Conservation (phyloP, 2,113 vertebrate species). For the Chaenocephalus aceratus region DNA sequence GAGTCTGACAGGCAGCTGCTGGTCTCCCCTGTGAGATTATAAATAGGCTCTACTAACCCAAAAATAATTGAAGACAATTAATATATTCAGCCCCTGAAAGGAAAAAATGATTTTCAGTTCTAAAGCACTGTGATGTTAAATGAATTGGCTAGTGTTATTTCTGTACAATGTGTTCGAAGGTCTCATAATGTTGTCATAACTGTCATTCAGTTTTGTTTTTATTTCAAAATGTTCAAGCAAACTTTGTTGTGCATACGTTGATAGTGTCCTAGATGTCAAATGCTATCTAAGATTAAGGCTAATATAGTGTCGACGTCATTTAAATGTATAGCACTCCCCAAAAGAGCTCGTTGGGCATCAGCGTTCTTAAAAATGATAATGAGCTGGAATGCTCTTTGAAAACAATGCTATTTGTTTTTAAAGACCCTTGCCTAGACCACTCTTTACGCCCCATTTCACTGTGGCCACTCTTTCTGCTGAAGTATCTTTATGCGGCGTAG, state of each 20-base stretch:
- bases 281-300: neutral
- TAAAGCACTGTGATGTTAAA: neutral
- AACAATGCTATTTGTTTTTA: conserved; percentile 34
- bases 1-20: conserved; percentile 14
- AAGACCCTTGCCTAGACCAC: neutral
- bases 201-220: neutral
- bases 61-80: conserved; percentile 15
- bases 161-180: neutral
- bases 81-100: neutral
- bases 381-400: conserved; percentile 16
- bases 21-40: neutral
- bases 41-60: neutral
- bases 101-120: neutral
- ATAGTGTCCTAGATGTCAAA: neutral
- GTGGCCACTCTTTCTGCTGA: neutral
- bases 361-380: conserved; percentile 34
- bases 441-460: neutral
- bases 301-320: conserved; percentile 10
- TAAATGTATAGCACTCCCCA: conserved; percentile 7
- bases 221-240: neutral
- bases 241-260: neutral
- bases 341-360: conserved; percentile 28
- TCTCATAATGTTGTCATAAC: neutral
- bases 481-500: neutral
- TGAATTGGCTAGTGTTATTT: neutral